Evolutionary conservation across 2,888 invertebrate species (phyloP).

Genomic region (Hypolimnas misippus): DNA sequence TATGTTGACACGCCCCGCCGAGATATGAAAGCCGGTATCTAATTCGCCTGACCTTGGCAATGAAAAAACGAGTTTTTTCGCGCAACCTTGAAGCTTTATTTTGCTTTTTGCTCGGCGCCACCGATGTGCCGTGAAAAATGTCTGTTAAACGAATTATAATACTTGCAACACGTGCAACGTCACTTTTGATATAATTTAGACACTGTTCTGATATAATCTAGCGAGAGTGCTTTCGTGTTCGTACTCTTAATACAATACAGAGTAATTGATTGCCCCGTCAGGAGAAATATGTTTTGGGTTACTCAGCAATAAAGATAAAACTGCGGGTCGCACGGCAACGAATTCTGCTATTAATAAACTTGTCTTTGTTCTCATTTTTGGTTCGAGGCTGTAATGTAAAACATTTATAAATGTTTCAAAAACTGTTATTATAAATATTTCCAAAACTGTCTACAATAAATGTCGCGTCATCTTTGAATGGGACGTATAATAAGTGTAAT

Average conservation of each 20-base stretch:
- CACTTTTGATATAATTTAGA: conserved; percentile 14
- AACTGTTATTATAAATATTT: not conserved
- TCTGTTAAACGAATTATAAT: conserved; percentile 14
- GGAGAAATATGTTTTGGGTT: conserved; percentile 37
- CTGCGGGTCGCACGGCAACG: conserved; percentile 27
- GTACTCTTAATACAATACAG: conserved; percentile 35
- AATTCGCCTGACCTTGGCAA: conserved; percentile 81
- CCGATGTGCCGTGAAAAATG: conserved; percentile 36
- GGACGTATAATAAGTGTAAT: conserved; percentile 18
- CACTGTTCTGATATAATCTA: conserved; percentile 19
- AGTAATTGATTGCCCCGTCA: conserved; percentile 37
- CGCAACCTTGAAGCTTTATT: conserved; percentile 65
- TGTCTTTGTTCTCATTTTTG: conserved; percentile 34
- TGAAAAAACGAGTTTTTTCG: conserved; percentile 76
- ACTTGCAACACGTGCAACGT: not conserved
- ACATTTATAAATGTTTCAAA: not conserved
- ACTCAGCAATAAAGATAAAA: conserved; percentile 36
- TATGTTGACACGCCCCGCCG: conserved; percentile 70
- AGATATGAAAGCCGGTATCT: conserved; percentile 76
- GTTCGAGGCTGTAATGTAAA: conserved; percentile 9
- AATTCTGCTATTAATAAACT: conserved; percentile 39
- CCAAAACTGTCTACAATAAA: not conserved
- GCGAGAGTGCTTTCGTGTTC: conserved; percentile 33
- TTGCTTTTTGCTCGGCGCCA: conserved; percentile 59
- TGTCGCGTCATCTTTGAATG: conserved; percentile 12